phyloP scores from a whole-genome alignment of 2,888 invertebrate species.

The Itoplectis maculator region DNA sequence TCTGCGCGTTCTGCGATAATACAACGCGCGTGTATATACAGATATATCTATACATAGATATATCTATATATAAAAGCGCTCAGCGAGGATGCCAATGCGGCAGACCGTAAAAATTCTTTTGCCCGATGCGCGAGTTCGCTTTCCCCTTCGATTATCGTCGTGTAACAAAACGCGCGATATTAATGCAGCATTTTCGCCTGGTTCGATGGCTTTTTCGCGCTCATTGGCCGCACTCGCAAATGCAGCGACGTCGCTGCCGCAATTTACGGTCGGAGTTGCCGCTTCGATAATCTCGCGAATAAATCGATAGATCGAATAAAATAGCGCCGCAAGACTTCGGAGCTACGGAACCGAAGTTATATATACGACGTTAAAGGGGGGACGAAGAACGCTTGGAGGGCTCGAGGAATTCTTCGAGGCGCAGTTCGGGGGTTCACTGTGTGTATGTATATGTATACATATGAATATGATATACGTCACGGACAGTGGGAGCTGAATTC shows the following conservation, averaged over 20 bases:
- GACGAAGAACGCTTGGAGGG: too few species aligned
- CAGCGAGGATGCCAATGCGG: conserved; percentile 22
- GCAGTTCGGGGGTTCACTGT: background rate
- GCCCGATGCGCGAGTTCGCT: conserved; percentile 48
- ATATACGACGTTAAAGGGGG: too few species aligned
- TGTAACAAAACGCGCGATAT: background rate
- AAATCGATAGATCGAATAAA: too few species aligned
- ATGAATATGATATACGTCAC: background rate
- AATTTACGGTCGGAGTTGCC: conserved; percentile 30
- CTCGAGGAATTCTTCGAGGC: too few species aligned
- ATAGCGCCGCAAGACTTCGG: too few species aligned
- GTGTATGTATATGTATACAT: background rate
- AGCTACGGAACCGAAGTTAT: too few species aligned
- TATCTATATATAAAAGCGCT: conserved; percentile 7
- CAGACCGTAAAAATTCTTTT: conserved; percentile 61
- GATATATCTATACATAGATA: conserved; percentile 34
- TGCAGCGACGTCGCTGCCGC: background rate
- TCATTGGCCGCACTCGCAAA: background rate
- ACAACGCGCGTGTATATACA: background rate
- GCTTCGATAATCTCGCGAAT: conserved; percentile 25
- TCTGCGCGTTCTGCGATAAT: background rate
- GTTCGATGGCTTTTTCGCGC: conserved; percentile 39
- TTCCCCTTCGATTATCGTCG: conserved; percentile 56
- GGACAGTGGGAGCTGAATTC: background rate
- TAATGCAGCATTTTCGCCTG: conserved; percentile 37